Evolutionary conservation across 2,113 vertebrate species (phyloP).

Genomic region (Casuarius casuarius): DNA sequence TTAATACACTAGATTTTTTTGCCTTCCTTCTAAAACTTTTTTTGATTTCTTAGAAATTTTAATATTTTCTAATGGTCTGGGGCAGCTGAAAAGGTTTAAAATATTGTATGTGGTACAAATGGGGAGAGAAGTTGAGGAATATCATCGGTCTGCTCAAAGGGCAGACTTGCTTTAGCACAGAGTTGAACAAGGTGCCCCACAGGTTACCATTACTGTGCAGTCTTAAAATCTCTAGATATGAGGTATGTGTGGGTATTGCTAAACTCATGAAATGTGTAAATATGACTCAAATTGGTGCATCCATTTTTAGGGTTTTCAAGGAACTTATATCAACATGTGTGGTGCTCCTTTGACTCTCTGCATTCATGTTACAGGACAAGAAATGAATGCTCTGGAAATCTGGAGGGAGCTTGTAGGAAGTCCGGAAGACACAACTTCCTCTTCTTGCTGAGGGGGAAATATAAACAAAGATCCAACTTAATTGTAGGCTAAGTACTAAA

Average conservation of each 20-base stretch:
- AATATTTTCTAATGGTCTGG: background rate
- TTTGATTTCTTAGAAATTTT: background rate
- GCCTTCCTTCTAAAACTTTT: background rate
- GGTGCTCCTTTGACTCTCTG: background rate
- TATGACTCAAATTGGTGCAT: background rate
- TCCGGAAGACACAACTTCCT: conserved; percentile 60
- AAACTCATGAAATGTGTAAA: background rate
- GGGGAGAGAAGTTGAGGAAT: background rate
- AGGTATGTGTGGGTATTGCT: background rate
- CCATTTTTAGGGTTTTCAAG: background rate
- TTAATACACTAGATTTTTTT: background rate
- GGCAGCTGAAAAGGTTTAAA: background rate
- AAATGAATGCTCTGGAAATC: background rate
- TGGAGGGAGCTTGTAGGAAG: conserved; percentile 9
- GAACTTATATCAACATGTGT: background rate
- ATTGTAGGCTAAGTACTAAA: conserved; percentile 16
- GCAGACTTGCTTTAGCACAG: background rate
- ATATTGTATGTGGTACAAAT: background rate
- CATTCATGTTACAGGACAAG: background rate
- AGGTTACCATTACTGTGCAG: background rate
- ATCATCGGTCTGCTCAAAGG: background rate
- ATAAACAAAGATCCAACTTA: conserved; percentile 46
- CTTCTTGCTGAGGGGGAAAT: conserved; percentile 39
- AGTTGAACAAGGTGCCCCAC: background rate
- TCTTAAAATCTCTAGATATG: background rate